These are phyloP conservation scores for Clarias fuscus DNA, from an alignment of 2,797 vertebrate species.

Conservation along the genomic window DNA sequence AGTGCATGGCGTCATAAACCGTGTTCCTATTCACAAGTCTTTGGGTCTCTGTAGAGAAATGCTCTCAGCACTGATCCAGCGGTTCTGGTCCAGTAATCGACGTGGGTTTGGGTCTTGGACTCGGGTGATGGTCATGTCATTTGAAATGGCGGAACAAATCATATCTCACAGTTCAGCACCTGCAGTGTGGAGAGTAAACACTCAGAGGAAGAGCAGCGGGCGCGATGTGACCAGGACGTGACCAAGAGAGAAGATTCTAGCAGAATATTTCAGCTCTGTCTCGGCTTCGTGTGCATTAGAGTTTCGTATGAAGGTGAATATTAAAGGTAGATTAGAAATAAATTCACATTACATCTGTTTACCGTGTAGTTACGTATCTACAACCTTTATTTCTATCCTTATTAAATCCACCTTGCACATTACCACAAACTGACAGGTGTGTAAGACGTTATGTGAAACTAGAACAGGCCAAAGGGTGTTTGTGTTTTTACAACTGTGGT, in stretches of 20 bases:
- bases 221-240: not conserved
- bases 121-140: not conserved
- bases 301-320: not conserved
- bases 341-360: not conserved
- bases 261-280: not conserved
- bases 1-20: too few species aligned
- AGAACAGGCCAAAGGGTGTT: slow-evolving; percentile 18
- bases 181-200: not conserved
- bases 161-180: not conserved
- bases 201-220: not conserved
- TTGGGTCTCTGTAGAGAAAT: too few species aligned
- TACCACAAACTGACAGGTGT: not conserved
- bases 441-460: not conserved
- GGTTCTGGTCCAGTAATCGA: too few species aligned
- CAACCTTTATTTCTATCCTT: not conserved
- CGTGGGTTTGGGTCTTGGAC: not conserved
- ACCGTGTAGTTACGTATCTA: not conserved
- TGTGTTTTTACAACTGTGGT: slow-evolving; percentile 46
- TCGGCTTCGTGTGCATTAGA: not conserved
- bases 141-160: not conserved
- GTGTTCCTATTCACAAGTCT: too few species aligned
- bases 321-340: not conserved
- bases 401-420: not conserved
- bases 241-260: not conserved
- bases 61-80: too few species aligned